Percentiles rank a stretch among this genome's conserved stretches.
Evolutionary conservation across 2,797 vertebrate species (phyloP).

Genomic region (Crax fasciolata): DNA sequence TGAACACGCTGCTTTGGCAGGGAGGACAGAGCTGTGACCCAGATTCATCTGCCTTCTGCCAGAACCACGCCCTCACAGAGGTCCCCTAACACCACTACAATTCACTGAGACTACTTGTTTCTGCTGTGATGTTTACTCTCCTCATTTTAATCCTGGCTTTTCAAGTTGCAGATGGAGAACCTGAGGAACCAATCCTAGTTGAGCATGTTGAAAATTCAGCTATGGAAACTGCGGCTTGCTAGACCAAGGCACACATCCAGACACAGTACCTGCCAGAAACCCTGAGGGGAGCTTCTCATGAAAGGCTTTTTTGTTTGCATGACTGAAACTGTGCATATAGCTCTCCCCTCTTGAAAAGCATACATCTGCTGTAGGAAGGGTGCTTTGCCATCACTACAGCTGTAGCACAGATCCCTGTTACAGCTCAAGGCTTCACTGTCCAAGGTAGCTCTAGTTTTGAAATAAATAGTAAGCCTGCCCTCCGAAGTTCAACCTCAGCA

Average conservation of each 20-base stretch:
- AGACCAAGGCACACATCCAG: background rate
- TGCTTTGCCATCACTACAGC: background rate
- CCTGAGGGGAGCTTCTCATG: background rate
- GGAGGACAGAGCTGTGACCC: background rate
- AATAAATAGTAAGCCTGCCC: background rate
- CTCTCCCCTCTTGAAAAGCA: background rate
- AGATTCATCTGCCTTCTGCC: background rate
- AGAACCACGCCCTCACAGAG: background rate
- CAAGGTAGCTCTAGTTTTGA: background rate
- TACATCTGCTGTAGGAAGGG: background rate
- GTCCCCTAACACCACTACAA: background rate
- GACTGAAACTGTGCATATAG: background rate
- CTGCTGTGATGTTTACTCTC: background rate
- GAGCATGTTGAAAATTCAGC: background rate
- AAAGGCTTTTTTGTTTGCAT: background rate
- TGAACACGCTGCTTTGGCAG: background rate
- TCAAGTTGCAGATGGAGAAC: background rate
- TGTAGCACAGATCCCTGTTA: background rate
- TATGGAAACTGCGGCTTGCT: background rate
- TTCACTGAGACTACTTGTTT: background rate
- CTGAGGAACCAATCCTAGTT: background rate
- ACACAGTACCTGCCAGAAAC: background rate
- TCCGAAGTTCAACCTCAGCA: background rate
- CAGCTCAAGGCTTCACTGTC: rapidly evolving
- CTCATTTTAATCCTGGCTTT: background rate